Percentiles rank a stretch among this genome's conserved stretches.
These are phyloP conservation scores for Actinopyga echinites DNA, from an alignment of 53 echinoderm and acorn worm genomes.

Conservation along the genomic window DNA sequence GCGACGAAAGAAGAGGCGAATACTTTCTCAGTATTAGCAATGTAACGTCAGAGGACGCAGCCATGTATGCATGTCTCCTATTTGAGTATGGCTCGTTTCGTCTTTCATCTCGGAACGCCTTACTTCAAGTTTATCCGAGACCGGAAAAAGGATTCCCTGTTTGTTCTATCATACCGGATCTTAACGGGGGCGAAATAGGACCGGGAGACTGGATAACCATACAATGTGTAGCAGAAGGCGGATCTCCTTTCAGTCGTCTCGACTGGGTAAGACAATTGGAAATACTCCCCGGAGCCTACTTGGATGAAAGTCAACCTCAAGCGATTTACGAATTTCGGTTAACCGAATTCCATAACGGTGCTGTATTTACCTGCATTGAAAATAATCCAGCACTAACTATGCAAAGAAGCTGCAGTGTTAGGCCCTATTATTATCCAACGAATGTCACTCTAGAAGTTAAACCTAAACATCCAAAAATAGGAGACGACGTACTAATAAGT, in stretches of 20 bases:
- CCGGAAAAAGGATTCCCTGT: conserved; percentile 5
- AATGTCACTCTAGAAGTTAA: conserved; percentile 44
- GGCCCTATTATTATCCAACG: conserved; percentile 51
- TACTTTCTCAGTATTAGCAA: conserved; percentile 51
- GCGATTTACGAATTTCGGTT: conserved; percentile 59
- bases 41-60: conserved; percentile 43
- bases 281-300: conserved; percentile 50
- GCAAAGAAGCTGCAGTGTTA: conserved; percentile 48
- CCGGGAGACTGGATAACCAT: conserved; percentile 56
- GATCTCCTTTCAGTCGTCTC: conserved; percentile 47
- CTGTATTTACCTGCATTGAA: conserved; percentile 57
- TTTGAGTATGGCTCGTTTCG: conserved; percentile 26
- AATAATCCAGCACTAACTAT: conserved; percentile 40
- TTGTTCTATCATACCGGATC: conserved; percentile 16
- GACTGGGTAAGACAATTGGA: conserved; percentile 63
- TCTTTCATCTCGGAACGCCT: conserved; percentile 23
- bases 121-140: neutral
- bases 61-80: conserved; percentile 56
- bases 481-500: conserved; percentile 24
- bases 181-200: conserved; percentile 6
- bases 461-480: conserved; percentile 21
- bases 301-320: conserved; percentile 42
- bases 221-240: conserved; percentile 41
- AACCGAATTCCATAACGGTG: conserved; percentile 59
- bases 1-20: conserved; percentile 16